Evolutionary conservation across 2,888 invertebrate species (phyloP), one percentile per base, ranked within the genome.

Genomic region (Limenitis camilla): DNA sequence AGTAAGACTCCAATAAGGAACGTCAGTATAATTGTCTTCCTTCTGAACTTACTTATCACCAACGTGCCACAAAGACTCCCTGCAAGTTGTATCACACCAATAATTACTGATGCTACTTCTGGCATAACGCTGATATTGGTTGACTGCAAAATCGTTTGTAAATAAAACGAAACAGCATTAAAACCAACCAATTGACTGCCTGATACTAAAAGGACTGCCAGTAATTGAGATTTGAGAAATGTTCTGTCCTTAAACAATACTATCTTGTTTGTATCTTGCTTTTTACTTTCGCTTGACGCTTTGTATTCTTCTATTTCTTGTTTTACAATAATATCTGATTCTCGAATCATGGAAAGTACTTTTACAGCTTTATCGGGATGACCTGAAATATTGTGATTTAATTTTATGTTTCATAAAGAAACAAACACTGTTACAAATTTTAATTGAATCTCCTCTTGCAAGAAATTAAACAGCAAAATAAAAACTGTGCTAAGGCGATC

Each of bases 71-170:
- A 72, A 1, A 76, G 55, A 50, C 76, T 74, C 0, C 75, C 74
- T 0, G 70, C 31, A 4, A 81, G 35, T 48, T 81, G 78, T 5
- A 81, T 72, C 0, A 67, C 5, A 0, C 82, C 82, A 35, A 82
- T 67, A 0, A 73, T 55, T 0, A 76, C 76, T 0, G 81, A 81
- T 0, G 75, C 71, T 4, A 70, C 35, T 54, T 75, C 76, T 0
- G 81, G 67, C 4, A 49, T 67, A 0, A 82, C 63, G 9, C 67
- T 71, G 0, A 78, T 78, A n/a, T 74, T 60, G 0, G 81, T 74
- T 0, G 74, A 74, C 35, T 72, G 71, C 47, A 82, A 56, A 29
- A 82, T 67, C 0, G 78, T 75, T 62, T 81, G 81, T 2, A 81
- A 56, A 47, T 81, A 82, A 56, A 73, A 76, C 0, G 69, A 58